A percentile compares a stretch with the other conserved stretches of the same genome.
Conservation (phyloP, 2,797 vertebrate genomes). For the Aldrovandia affinis region DNA sequence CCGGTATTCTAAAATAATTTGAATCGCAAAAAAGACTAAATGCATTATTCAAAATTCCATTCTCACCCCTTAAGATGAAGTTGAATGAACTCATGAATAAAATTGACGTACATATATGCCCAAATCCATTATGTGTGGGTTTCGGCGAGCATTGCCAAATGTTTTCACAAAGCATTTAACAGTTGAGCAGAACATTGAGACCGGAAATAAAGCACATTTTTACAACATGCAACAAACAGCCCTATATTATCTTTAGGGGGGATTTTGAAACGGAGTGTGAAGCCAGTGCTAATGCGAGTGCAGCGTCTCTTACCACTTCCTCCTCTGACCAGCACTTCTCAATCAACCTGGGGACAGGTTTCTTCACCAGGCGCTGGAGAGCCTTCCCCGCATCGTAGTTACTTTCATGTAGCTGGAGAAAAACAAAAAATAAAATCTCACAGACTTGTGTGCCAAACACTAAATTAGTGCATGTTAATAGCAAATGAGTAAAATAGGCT, state of each 20-base stretch:
- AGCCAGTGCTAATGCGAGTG: not conserved
- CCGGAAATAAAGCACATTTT: not conserved
- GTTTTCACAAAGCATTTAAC: not conserved
- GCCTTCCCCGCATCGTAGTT: constrained; percentile 97
- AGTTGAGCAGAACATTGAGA: not conserved
- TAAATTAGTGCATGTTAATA: not conserved
- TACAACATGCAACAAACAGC: constrained; percentile 24
- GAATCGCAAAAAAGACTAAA: not conserved
- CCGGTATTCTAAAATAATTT: not conserved
- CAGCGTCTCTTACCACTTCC: constrained; percentile 88
- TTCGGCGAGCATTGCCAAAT: not conserved
- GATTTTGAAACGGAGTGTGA: not conserved
- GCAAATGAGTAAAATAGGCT: not conserved
- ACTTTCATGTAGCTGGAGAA: constrained; percentile 91
- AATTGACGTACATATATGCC: not conserved
- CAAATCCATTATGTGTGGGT: not conserved
- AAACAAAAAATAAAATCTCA: not conserved
- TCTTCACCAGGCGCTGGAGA: constrained; percentile 97
- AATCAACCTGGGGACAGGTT: constrained; percentile 96
- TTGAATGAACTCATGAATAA: not conserved
- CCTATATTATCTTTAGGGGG: not conserved
- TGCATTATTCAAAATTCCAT: not conserved
- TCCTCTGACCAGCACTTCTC: constrained; percentile 99
- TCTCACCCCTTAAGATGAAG: not conserved
- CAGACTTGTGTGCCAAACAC: not conserved